Evolutionary conservation across 2,113 vertebrate genomes (phyloP), one percentile per base, ranked within the genome.

Genomic region (Leucoraja erinaceus): DNA sequence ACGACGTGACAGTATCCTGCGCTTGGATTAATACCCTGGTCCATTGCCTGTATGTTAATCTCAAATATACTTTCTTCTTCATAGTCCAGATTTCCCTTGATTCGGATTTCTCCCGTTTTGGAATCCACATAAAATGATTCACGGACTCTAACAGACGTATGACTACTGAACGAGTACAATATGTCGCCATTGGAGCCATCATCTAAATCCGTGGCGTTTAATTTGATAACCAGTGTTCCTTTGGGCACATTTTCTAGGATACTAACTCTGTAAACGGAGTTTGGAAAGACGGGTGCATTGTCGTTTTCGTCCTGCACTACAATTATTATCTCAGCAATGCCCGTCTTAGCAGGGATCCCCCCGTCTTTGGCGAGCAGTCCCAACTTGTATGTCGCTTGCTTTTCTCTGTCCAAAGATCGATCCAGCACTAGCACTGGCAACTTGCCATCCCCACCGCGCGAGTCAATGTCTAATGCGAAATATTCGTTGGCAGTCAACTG

Each of bases 301-400:
- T 98, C 98, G 93, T 98, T 98, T 25, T 81, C 93, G 78, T 98
- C 98, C 94, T 97, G 94, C 38, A 98, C 97, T 18, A 95, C 95
- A n/a, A 98, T 93, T 0, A 95, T 93, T 91, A 96, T 94, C 68
- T 90, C 92, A 0, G 93, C 93, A 47, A 94, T 72, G 0, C 94
- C 93, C 88, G 95, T 94, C 10, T 47, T 94, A 38, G 93, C 61
- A 14, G 95, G 95, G 93, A 94, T 77, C 66, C 95, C 95, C 0
- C 95, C 95, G 92, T 96, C 95, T 25, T 93, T 54, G 28, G 95
- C 95, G 56, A 93, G 95, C 93, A 97, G 95, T 63, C 96, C 96
- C 93, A 97, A 95, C 94, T 95, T 95, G 94, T 97, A 95, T 78
- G 95, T 95, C 28, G 95, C 94, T 94, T 96, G 95, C 92, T 96